phyloP scores from a whole-genome alignment of 2,113 vertebrate species.

The Chloebia gouldiae region DNA sequence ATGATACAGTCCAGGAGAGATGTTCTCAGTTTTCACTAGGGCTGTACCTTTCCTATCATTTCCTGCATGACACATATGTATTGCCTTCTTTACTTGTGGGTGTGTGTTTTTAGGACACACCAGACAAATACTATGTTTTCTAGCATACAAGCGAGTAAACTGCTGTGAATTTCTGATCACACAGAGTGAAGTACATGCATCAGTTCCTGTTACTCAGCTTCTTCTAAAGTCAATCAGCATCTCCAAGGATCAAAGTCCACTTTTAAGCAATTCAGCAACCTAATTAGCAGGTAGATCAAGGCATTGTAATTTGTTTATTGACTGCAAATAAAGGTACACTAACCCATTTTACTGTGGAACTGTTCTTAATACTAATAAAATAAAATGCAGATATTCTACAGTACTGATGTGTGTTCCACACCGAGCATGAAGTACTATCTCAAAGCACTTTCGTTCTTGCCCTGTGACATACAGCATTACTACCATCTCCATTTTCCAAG shows the following conservation, averaged over 20 bases:
- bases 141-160: not conserved
- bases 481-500: not conserved
- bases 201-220: not conserved
- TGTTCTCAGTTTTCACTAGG: not conserved
- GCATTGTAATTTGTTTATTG: not conserved
- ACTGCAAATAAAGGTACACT: not conserved
- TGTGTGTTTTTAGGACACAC: not conserved
- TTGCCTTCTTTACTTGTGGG: not conserved
- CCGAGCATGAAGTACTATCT: not conserved
- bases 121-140: not conserved
- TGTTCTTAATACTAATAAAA: not conserved
- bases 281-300: not conserved
- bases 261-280: not conserved
- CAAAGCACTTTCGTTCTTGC: not conserved
- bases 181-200: not conserved
- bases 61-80: not conserved
- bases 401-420: not conserved
- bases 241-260: not conserved
- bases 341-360: not conserved
- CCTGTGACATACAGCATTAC: not conserved
- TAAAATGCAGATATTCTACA: not conserved
- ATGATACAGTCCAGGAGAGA: not conserved
- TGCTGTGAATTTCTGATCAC: not conserved
- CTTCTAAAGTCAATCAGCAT: not conserved
- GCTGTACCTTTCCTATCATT: not conserved